Percentiles rank a stretch among this genome's conserved stretches.
phyloP scores from a whole-genome alignment of 1,140 invertebrate species.

The Choristoneura fumiferana region DNA sequence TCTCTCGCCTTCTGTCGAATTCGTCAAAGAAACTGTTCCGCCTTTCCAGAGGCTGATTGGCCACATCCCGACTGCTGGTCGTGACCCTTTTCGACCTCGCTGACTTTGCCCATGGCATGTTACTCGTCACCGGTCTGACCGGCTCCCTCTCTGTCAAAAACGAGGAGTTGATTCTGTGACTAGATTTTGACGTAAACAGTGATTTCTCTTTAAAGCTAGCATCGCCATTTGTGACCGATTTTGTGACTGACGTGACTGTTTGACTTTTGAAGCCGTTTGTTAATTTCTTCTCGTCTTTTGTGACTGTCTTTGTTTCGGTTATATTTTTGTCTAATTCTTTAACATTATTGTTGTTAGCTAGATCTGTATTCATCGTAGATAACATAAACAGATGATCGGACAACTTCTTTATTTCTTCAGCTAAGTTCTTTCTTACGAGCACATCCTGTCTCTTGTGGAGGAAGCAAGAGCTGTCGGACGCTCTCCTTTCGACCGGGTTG shows the following conservation, averaged over 20 bases:
- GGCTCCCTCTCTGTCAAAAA: constrained; percentile 63
- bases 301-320: constrained; percentile 47
- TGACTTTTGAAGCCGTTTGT: constrained; percentile 66
- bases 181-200: constrained; percentile 62
- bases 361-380: constrained; percentile 83
- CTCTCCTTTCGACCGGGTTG: constrained; percentile 82
- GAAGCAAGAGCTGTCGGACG: constrained; percentile 86
- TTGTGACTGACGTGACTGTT: constrained; percentile 43
- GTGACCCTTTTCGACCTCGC: constrained; percentile 80
- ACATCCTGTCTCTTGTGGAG: constrained; percentile 79
- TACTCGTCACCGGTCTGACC: constrained; percentile 64
- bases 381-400: constrained; percentile 86
- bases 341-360: constrained; percentile 75
- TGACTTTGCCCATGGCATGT: constrained; percentile 77
- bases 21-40: constrained; percentile 79
- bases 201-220: constrained; percentile 56
- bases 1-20: constrained; percentile 68
- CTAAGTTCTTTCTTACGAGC: constrained; percentile 82
- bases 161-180: constrained; percentile 52
- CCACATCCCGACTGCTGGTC: constrained; percentile 81
- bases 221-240: constrained; percentile 57
- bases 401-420: constrained; percentile 89
- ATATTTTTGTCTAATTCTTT: constrained; percentile 66
- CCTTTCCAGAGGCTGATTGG: constrained; percentile 79
- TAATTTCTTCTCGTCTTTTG: constrained; percentile 52